Percentiles rank a stretch among this genome's conserved stretches.
Evolutionary conservation across 2,797 vertebrate species (phyloP).

Genomic region (Poeciliopsis presidionis): DNA sequence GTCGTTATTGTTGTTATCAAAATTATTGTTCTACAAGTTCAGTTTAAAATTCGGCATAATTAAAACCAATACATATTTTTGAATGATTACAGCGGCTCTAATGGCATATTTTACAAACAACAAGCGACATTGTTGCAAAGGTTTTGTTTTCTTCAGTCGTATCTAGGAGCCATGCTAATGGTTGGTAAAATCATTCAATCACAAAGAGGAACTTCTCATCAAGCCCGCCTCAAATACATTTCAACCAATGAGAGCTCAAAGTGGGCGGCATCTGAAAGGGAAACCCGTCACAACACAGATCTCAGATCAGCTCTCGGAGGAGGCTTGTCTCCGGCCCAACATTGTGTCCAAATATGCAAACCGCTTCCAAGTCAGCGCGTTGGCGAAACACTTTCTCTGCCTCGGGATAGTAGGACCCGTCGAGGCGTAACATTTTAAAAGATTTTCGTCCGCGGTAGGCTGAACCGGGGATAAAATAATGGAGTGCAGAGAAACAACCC

Average conservation of each 20-base stretch:
- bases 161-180: slow-evolving; percentile 15
- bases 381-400: slow-evolving; percentile 32
- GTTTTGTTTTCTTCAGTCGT: neutral
- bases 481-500: slow-evolving; percentile 8
- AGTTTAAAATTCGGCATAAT: neutral
- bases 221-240: slow-evolving; percentile 18
- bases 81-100: too few relatives aligned
- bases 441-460: slow-evolving; percentile 29
- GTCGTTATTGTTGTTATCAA: neutral
- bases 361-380: slow-evolving; percentile 57
- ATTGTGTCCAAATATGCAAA: slow-evolving; percentile 9
- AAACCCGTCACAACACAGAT: slow-evolving; percentile 19
- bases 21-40: neutral
- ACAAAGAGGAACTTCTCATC: neutral
- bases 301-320: slow-evolving; percentile 44
- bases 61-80: neutral
- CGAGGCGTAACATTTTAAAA: slow-evolving; percentile 68
- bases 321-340: fast-evolving
- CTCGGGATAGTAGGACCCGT: slow-evolving; percentile 41
- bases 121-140: neutral
- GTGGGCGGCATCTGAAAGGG: neutral
- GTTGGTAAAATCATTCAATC: slow-evolving; percentile 35
- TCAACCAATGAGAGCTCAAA: slow-evolving; percentile 53
- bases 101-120: neutral
- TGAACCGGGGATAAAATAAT: slow-evolving; percentile 31